phyloP scores from a whole-genome alignment of 2,113 vertebrate species.

The Eubucco bourcierii region DNA sequence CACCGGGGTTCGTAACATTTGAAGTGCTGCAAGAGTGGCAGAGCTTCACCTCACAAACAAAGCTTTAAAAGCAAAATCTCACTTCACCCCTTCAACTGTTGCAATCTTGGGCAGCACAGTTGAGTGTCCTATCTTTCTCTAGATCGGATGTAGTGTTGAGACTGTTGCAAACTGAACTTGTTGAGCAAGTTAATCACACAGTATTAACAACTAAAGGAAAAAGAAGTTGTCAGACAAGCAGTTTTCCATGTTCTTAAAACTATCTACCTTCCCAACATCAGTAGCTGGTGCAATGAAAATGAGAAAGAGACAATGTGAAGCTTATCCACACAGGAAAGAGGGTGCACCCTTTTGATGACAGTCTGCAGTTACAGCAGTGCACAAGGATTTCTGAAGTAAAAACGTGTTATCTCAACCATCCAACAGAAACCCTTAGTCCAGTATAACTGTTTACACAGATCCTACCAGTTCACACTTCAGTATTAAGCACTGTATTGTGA shows the following conservation, averaged over 20 bases:
- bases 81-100: conserved; percentile 4
- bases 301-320: background rate
- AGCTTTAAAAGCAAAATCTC: conserved; percentile 21
- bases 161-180: conserved; percentile 1
- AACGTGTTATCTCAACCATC: fast-evolving
- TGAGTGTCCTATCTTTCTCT: background rate
- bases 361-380: background rate
- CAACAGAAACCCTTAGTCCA: background rate
- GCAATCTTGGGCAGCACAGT: background rate
- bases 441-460: background rate
- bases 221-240: background rate
- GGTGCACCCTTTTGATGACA: background rate
- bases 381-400: background rate
- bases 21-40: background rate
- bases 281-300: background rate
- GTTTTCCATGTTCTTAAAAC: background rate
- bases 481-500: background rate
- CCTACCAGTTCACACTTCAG: background rate
- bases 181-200: conserved; percentile 18
- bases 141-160: background rate
- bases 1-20: background rate
- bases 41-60: background rate
- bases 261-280: background rate
- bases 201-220: conserved; percentile 7
- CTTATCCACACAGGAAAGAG: background rate